Base-by-base conservation (phyloP, 1,140 invertebrate genomes). In the Pseudomyrmex dendroicus region DNA sequence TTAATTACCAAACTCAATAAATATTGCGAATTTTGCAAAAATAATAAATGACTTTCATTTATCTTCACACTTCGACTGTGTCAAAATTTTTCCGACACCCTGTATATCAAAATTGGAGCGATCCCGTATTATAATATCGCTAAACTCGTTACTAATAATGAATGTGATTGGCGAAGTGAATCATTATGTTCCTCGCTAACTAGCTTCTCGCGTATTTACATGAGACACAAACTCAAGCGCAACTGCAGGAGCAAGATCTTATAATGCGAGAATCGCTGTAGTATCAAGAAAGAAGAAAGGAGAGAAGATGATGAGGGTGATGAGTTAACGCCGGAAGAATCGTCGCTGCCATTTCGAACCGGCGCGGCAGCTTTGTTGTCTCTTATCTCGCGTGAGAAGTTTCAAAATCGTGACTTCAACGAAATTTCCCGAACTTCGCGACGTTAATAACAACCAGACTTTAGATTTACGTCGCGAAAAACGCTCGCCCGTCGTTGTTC, bases 191-290 rank as follows among this genome's bases (percentile, higher is more conserved):
- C 12, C 20, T 80, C 22, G 44, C 22, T 61, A 72, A 80, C 35
- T 50, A 61, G 15, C 46, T 50, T 20, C 12, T 78, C 35, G 15
- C 64, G 22, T 77, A 46, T 73, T 57, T 73, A 44, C 61, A 64
- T 25, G 64, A 67, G 35, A 35, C 35, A 35, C 61, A 64, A 64
- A 64, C n/a, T 64, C 22, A 66, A 67, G 25, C 25, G 9, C 70
- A 20, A 44, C 17, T 15, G 46, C 46, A 9, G 20, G 54, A 35
- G 20, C 44, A 25, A 17, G 2, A 15, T 52, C 48, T 66, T 9
- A 66, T 76, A 66, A 64, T 46, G 73, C 73, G n/a, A 54, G 17
- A 22, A 66, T 46, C 13, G 54, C 70, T 9, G 35, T 35, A 54
- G n/a, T 46, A 59, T 54, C 25, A 17, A 76, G 25, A 12, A 0